Base-by-base conservation (phyloP, 1,140 invertebrate species). In the Helicoverpa armigera region DNA sequence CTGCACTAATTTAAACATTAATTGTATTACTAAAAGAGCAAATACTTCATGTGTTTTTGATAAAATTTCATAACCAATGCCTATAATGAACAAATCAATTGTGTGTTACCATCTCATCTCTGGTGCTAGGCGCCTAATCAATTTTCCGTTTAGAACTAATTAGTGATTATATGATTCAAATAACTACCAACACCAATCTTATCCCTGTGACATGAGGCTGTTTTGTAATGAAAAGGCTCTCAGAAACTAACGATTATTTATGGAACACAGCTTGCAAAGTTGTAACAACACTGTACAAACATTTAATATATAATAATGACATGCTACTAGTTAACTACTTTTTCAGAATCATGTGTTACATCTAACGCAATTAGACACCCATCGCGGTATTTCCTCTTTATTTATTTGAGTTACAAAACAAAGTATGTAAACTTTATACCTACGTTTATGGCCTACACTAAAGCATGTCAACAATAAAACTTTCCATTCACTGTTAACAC, bases 401-500 rank as follows among this genome's bases (percentile, higher is more conserved):
- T 69, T 70, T 70, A 53, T 31, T 70, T 31, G 50, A 53, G 23
- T 70, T 70, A 70, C 53, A 54, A 70, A 70, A 50, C 48, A 29
- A 70, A 70, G 23, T 65, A 65, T 65, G 50, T 70, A 70, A 70
- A 53, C 18, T 23, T 79, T 74, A 80, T 73, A 63, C n/a, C 58
- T 80, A 79, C 51, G 13, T 75, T 82, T 72, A 75, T 74, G 63
- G 58, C 79, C 77, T 84, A 84, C 31, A 72, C 75, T 85, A 83
- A 85, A 77, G 82, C 75, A 65, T 82, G 82, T 83, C 83, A 86
- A 90, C 76, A 86, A 83, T 84, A 79, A 70, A 84, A 80, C 43
- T 79, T 77, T 31, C 31, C 78, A 69, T 60, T 67, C 67, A 81
- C 54, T 80, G 72, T 83, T 72, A 85, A 83, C 70, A 82, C 75